These are phyloP conservation scores for Asarcornis scutulata DNA, from an alignment of 2,113 vertebrate genomes.

Conservation along the genomic window DNA sequence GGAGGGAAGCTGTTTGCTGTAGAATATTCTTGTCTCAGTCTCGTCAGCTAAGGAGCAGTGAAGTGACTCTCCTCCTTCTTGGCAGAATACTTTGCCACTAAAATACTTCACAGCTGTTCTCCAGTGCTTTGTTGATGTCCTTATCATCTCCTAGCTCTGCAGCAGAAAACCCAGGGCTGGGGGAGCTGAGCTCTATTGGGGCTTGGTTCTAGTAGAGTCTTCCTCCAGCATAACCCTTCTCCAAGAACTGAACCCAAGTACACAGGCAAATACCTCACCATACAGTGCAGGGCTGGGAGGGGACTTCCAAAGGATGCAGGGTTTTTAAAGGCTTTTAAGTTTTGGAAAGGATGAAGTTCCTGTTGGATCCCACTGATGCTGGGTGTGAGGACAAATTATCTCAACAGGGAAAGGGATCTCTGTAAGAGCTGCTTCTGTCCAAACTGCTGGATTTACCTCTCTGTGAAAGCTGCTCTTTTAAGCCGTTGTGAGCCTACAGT, in stretches of 20 bases:
- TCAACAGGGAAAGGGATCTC: neutral
- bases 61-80: neutral
- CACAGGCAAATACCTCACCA: no score
- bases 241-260: neutral
- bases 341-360: neutral
- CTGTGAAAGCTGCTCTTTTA: neutral
- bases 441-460: neutral
- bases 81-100: neutral
- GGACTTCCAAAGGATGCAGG: neutral
- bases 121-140: neutral
- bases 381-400: neutral
- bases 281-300: neutral
- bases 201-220: neutral
- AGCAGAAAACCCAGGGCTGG: no score
- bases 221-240: no score
- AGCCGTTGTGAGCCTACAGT: accelerated
- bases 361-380: neutral
- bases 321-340: neutral
- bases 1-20: neutral
- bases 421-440: neutral
- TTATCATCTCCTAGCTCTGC: no score
- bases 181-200: neutral
- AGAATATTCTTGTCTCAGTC: neutral
- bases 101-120: neutral
- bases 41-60: neutral